These are phyloP conservation scores for Limosa lapponica DNA, from an alignment of 2,797 vertebrate species.

Conservation along the genomic window DNA sequence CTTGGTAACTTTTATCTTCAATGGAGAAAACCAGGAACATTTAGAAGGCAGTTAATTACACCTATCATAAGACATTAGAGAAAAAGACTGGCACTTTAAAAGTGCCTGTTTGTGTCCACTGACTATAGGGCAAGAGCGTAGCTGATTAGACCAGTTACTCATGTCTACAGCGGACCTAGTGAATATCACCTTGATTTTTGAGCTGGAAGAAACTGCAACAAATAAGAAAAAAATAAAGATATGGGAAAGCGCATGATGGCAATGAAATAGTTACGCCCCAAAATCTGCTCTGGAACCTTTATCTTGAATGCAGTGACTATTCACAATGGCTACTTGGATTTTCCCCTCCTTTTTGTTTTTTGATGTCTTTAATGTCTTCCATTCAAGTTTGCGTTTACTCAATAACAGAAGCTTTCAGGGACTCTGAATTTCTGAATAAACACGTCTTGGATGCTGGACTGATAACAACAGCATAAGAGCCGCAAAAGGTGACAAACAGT, in stretches of 20 bases:
- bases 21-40: background rate
- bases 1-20: background rate
- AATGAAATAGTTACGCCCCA: background rate
- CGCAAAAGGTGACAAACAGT: background rate
- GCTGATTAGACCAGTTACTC: background rate
- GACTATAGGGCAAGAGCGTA: background rate
- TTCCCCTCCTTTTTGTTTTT: background rate
- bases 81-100: background rate
- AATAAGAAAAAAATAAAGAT: background rate
- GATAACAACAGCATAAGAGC: background rate
- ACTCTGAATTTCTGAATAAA: background rate
- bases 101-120: background rate
- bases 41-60: background rate
- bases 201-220: background rate
- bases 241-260: fast-evolving
- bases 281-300: background rate
- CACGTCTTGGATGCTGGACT: background rate
- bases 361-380: background rate
- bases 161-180: background rate
- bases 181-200: background rate
- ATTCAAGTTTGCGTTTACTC: background rate
- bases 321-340: background rate
- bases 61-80: background rate
- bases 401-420: background rate
- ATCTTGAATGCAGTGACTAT: background rate